Evolutionary conservation across 1,140 invertebrate species (phyloP).

Genomic region (Aphelinus certus): DNA sequence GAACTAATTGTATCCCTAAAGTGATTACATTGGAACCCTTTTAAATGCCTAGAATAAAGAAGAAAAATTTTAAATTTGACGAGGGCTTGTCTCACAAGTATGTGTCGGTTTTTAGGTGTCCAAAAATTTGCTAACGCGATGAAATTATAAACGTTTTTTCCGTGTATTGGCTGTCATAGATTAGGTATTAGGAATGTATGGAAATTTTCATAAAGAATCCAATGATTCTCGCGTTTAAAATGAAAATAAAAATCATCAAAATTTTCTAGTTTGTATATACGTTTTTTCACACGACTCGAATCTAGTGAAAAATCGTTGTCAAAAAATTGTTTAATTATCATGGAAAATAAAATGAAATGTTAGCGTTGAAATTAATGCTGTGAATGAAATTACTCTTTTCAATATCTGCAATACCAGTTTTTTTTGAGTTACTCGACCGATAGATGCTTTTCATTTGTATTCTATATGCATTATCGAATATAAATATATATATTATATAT

Average conservation of each 20-base stretch:
- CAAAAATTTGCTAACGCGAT: slow-evolving; percentile 41
- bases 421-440: slow-evolving; percentile 19
- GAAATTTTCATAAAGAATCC: slow-evolving; percentile 41
- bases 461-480: slow-evolving; percentile 29
- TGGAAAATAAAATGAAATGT: not conserved
- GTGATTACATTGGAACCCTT: slow-evolving; percentile 50
- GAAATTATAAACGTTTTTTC: slow-evolving; percentile 23
- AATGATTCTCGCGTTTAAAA: slow-evolving; percentile 37
- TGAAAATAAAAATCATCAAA: slow-evolving; percentile 26
- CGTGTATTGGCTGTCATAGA: slow-evolving; percentile 22
- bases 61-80: slow-evolving; percentile 36
- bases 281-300: slow-evolving; percentile 31
- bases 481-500: slow-evolving; percentile 38
- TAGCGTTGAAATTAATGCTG: not conserved
- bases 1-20: slow-evolving; percentile 43
- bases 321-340: slow-evolving; percentile 12
- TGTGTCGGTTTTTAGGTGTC: slow-evolving; percentile 46
- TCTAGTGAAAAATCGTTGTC: slow-evolving; percentile 21
- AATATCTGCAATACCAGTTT: slow-evolving; percentile 20
- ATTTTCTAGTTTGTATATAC: slow-evolving; percentile 40
- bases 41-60: slow-evolving; percentile 44
- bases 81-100: slow-evolving; percentile 51
- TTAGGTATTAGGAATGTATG: slow-evolving; percentile 21
- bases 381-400: not conserved
- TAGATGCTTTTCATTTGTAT: not conserved